Evolutionary conservation across 1,140 invertebrate species (phyloP).

Genomic region (Aphelinus certus): DNA sequence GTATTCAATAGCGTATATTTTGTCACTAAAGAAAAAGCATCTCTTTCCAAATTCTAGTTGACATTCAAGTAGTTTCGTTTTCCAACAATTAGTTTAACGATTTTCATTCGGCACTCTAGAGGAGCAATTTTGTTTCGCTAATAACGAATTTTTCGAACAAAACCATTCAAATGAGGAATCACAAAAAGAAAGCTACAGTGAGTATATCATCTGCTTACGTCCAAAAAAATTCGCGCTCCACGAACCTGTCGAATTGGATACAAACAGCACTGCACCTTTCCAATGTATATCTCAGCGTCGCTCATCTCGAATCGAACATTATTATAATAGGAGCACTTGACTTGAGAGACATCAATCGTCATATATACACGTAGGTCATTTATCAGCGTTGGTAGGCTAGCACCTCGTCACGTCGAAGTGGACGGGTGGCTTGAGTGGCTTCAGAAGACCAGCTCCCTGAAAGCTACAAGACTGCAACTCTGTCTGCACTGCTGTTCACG

Average conservation of each 20-base stretch:
- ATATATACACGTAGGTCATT: constrained; percentile 20
- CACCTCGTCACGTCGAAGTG: constrained; percentile 61
- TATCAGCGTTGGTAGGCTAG: constrained; percentile 45
- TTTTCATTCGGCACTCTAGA: no score
- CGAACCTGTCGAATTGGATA: constrained; percentile 4
- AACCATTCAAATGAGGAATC: no score
- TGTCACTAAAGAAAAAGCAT: not conserved
- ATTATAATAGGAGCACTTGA: constrained; percentile 11
- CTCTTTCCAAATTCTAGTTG: no score
- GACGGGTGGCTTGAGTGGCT: constrained; percentile 47
- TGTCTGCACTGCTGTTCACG: not conserved
- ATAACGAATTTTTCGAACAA: no score
- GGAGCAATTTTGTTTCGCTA: no score
- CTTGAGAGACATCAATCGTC: constrained; percentile 9
- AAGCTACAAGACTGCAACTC: constrained; percentile 42
- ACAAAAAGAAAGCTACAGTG: no score
- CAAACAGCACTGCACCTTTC: constrained; percentile 15
- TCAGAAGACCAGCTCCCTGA: constrained; percentile 59
- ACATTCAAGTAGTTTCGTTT: no score
- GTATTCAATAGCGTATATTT: constrained; percentile 7
- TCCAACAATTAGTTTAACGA: not conserved
- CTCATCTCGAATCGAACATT: constrained; percentile 19
- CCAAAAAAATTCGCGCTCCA: no score
- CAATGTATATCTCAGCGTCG: not conserved
- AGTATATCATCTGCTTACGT: no score